Evolutionary conservation across 2,888 invertebrate genomes (phyloP).

Genomic region (Ischnura elegans): DNA sequence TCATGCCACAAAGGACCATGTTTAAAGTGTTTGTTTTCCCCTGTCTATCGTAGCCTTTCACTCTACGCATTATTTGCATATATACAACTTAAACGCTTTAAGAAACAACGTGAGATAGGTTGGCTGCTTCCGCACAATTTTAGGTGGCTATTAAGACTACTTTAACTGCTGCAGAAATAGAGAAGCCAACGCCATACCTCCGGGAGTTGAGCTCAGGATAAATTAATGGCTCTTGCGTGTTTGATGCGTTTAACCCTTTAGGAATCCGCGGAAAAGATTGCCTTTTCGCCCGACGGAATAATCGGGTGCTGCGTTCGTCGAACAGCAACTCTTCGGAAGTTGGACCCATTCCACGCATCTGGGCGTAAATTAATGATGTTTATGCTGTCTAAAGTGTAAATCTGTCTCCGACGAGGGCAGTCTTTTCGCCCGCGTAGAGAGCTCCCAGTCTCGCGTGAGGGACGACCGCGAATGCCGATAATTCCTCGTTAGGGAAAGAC

Average conservation of each 20-base stretch:
- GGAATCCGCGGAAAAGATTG: neutral
- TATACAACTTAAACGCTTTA: neutral
- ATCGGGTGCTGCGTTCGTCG: slow-evolving; percentile 1
- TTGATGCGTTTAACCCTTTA: neutral
- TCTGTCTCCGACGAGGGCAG: neutral
- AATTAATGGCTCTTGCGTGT: neutral
- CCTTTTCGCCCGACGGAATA: neutral
- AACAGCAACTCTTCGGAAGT: slow-evolving; percentile 7
- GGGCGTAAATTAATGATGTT: slow-evolving; percentile 58
- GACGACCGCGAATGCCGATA: neutral
- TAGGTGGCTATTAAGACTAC: neutral
- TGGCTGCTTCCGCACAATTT: neutral
- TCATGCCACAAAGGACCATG: too few species aligned
- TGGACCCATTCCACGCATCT: slow-evolving; percentile 56
- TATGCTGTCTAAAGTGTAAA: neutral
- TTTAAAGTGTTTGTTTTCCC: too few species aligned
- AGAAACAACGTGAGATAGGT: neutral
- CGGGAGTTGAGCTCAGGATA: neutral
- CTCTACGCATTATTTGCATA: neutral
- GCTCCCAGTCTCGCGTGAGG: too few species aligned
- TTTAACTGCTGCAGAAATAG: neutral
- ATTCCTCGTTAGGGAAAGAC: neutral
- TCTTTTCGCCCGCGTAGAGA: neutral
- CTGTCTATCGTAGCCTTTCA: too few species aligned
- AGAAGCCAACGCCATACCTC: neutral